Base-by-base conservation (phyloP, 2,113 vertebrate genomes). In the Nerophis lumbriciformis region DNA sequence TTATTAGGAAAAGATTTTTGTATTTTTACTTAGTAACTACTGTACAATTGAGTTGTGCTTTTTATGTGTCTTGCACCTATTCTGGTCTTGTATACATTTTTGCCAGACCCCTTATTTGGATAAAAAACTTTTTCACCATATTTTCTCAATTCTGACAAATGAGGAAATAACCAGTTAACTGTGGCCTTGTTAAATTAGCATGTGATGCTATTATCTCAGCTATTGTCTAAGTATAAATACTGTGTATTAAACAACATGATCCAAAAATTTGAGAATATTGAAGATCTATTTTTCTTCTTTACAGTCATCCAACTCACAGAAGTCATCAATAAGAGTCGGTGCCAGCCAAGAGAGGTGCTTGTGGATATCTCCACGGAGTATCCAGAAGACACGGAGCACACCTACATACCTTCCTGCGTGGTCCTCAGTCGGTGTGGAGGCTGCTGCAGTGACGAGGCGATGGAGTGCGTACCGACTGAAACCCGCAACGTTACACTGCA, bases 291-390 rank as follows among this genome's bases (percentile, higher is more conserved):
- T 60, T 6, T 61, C 8, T 55, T n/a, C 52, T 36, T 47, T 72
- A 59, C 78, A 98, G 95, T 95, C 82, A 85, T 97, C 75, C 86
- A 76, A 57, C 92, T 98, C 78, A 66, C 89, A 76, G 91, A 93
- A 0, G 95, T 97, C 75, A 91, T 90, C 59, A 85, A 73, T 16
- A 94, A 94, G 81, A 98, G 95, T 73, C 73, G 81, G 73, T 98
- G 95, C 85, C 91, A 88, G 67, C 87, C 94, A 0, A 90, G 96
- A 48, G 95, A 98, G 83, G 78, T 88, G 47, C 88, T 98, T 86
- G 93, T 98, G 78, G 93, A 98, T 86, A 93, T 98, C 87, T 90
- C 90, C 75, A 90, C 92, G 75, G 94, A 97, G 80, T 95, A 97
- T 65, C 93, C 94, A 0, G 93, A 94, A 11, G 93, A 97, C 63